Percentiles rank a stretch among this genome's conserved stretches.
Evolutionary conservation across 1,140 invertebrate species (phyloP).

Genomic region (Dolichoris vasculosae): DNA sequence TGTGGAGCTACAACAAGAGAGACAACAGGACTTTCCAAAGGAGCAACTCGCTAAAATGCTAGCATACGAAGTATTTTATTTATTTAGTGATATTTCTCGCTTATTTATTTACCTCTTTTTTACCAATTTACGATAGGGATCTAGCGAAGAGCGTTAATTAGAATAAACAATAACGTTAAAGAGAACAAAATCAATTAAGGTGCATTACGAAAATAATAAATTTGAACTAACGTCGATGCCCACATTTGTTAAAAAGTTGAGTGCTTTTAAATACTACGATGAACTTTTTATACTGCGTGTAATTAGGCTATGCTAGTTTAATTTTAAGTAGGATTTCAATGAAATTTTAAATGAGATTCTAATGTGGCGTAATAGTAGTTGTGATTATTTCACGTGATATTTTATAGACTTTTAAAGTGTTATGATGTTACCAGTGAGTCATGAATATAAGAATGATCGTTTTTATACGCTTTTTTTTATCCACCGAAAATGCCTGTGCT

Average conservation of each 20-base stretch:
- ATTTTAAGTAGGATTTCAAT: slow-evolving; percentile 48
- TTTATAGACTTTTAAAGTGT: slow-evolving; percentile 54
- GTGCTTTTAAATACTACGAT: slow-evolving; percentile 43
- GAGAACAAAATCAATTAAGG: slow-evolving; percentile 43
- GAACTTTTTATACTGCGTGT: slow-evolving; percentile 52
- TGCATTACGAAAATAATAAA: slow-evolving; percentile 40
- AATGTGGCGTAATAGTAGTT: slow-evolving; percentile 45
- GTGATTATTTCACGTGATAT: slow-evolving; percentile 51
- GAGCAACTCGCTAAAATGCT: slow-evolving; percentile 73
- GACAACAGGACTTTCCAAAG: slow-evolving; percentile 70
- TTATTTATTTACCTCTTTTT: slow-evolving; percentile 59
- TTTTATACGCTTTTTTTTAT: slow-evolving; percentile 51
- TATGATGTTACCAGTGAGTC: slow-evolving; percentile 49
- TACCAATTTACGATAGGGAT: slow-evolving; percentile 53
- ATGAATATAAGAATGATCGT: slow-evolving; percentile 35
- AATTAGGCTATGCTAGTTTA: slow-evolving; percentile 39
- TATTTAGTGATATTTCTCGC: slow-evolving; percentile 57
- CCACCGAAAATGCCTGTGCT: slow-evolving; percentile 53
- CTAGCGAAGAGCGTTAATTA: slow-evolving; percentile 51
- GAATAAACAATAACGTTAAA: slow-evolving; percentile 24
- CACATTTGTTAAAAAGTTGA: slow-evolving; percentile 38
- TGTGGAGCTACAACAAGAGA: slow-evolving; percentile 72
- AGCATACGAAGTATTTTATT: slow-evolving; percentile 61
- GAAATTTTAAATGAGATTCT: slow-evolving; percentile 52
- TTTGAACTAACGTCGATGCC: not conserved